Evolutionary conservation across 2,113 vertebrate genomes (phyloP).

Genomic region (Dinomys branickii): DNA sequence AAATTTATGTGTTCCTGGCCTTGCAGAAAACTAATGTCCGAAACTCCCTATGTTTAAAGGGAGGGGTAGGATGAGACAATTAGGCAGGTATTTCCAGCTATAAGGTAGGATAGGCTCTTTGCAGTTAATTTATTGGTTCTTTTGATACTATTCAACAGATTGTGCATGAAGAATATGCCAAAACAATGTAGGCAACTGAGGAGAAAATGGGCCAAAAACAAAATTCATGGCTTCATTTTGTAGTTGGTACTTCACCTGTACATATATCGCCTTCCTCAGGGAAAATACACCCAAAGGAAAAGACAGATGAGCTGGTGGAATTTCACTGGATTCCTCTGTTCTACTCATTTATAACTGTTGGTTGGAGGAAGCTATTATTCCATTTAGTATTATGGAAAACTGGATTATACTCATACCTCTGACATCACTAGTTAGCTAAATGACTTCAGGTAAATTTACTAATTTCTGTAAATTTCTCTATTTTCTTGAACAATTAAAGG

Average conservation of each 20-base stretch:
- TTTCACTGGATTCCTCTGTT: neutral
- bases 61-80: slow-evolving; percentile 30
- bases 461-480: neutral
- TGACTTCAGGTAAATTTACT: neutral
- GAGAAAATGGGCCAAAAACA: slow-evolving; percentile 54
- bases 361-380: neutral
- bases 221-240: neutral
- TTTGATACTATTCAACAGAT: slow-evolving; percentile 29
- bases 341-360: neutral
- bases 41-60: slow-evolving; percentile 17
- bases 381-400: neutral
- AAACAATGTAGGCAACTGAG: slow-evolving; percentile 39
- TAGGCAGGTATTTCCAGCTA: slow-evolving; percentile 27
- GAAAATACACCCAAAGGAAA: neutral
- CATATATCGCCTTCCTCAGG: neutral
- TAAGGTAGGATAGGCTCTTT: slow-evolving; percentile 42
- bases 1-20: slow-evolving; percentile 26
- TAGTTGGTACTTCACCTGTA: neutral
- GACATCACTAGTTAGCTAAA: neutral
- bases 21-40: neutral
- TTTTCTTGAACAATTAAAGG: neutral
- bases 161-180: slow-evolving; percentile 48
- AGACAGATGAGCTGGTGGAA: neutral
- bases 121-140: slow-evolving; percentile 46
- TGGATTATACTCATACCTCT: neutral